Evolutionary conservation across 2,797 vertebrate genomes (phyloP), one percentile per base, ranked within the genome.

Genomic region (Odontamblyopus rebecca): DNA sequence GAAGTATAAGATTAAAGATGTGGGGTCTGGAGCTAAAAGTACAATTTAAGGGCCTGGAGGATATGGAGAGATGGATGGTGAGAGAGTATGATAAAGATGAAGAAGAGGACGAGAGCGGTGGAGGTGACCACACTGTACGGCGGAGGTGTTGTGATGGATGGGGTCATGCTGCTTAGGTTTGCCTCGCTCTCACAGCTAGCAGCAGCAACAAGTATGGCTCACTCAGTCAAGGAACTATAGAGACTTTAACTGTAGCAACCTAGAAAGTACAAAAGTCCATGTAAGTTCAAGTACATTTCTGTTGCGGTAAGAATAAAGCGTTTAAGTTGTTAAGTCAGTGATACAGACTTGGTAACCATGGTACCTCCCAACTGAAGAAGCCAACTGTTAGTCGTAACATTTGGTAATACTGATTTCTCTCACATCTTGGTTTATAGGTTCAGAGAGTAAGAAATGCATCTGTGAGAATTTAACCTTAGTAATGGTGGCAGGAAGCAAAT

Each of bases 131-230:
- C 77, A 85, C 77, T 75, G 80, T 85, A 90, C 80, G 86, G 85
- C 85, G 74, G 69, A 78, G 81, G 81, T 82, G 83, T 85, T 72
- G 64, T 92, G 91, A 94, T 93, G 85, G 84, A 93, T 93, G 89
- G 87, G 86, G 87, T 87, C 80, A 86, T 81, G 67, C 75, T 70
- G 61, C 18, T 6, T 61, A 30, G 71, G 79, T 78, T 70, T 38
- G 64, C 6, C 41, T 68, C 68, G 66, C 77, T 65, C 73, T 15
- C 72, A 44, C 77, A 35, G 61, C 50, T 27, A 56, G 57, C 72
- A 71, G 74, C 19, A 32, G 65, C 65, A 53, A 72, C 68, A 69
- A 66, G 80, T 69, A 60, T 64, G 69, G 70, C 16, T 54, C 65
- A 53, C 63, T 50, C 38, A 79, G 82, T 81, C 30, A 38, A 62